phyloP scores from a whole-genome alignment of 2,888 invertebrate species.

The Polyommatus icarus region DNA sequence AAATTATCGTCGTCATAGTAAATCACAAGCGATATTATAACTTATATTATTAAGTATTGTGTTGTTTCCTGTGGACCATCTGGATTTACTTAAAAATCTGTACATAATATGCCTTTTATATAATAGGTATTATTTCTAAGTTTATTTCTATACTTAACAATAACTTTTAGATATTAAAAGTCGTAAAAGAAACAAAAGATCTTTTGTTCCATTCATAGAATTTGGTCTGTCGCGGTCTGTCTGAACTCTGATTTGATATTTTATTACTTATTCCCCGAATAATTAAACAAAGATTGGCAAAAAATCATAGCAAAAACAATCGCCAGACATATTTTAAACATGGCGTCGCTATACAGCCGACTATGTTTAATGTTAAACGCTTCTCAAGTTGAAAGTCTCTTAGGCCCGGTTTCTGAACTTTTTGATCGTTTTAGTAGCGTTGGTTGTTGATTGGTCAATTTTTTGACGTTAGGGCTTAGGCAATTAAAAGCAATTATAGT shows the following conservation, averaged over 20 bases:
- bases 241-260: constrained; percentile 2
- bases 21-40: too few relatives aligned
- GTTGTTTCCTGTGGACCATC: too few relatives aligned
- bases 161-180: constrained; percentile 7
- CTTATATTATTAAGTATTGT: too few relatives aligned
- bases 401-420: neutral
- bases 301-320: constrained; percentile 18
- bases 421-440: too few relatives aligned
- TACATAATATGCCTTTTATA: neutral
- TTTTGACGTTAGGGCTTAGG: neutral
- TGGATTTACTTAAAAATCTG: too few relatives aligned
- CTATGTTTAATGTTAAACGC: neutral
- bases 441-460: neutral
- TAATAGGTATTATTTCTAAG: neutral
- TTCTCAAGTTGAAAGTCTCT: neutral
- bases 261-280: constrained; percentile 17
- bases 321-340: neutral
- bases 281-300: constrained; percentile 21
- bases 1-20: too few relatives aligned
- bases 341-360: neutral
- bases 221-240: constrained; percentile 1
- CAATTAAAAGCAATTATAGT: too few relatives aligned
- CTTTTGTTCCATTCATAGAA: constrained; percentile 20
- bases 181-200: neutral
- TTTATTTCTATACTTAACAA: neutral